phyloP scores from a whole-genome alignment of 37 sponge, comb jelly and placozoan genomes.

The Tethya wilhelma region DNA sequence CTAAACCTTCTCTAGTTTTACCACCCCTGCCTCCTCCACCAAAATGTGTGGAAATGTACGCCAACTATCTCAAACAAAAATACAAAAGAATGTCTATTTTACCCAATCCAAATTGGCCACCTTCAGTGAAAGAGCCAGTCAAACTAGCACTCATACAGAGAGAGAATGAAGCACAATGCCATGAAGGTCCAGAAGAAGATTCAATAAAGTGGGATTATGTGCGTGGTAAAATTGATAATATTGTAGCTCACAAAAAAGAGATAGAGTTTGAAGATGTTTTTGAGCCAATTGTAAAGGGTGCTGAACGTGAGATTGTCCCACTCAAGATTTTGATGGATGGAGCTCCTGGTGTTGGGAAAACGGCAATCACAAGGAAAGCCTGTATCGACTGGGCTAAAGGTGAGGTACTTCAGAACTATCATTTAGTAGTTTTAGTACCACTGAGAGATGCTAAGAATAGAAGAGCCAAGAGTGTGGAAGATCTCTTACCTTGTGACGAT shows the following conservation, averaged over 20 bases:
- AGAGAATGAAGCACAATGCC: not conserved
- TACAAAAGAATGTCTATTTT: not conserved
- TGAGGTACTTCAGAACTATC: not conserved
- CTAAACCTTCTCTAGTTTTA: too few relatives aligned
- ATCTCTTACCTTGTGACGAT: conserved; percentile 1
- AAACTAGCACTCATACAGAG: not conserved
- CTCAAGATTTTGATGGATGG: conserved; percentile 28
- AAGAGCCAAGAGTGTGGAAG: not conserved
- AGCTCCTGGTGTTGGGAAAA: conserved; percentile 29
- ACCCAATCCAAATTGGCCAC: not conserved
- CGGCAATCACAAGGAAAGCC: conserved; percentile 1
- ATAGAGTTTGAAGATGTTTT: not conserved
- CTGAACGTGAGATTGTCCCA: not conserved
- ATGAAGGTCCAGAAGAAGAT: not conserved
- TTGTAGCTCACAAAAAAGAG: not conserved
- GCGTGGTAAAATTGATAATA: conserved; percentile 5
- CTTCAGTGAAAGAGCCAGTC: not conserved
- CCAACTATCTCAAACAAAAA: not conserved
- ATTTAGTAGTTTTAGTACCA: conserved; percentile 3
- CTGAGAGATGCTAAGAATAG: not conserved
- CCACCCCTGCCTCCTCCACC: not conserved
- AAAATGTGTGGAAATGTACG: not conserved
- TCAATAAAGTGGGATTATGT: not conserved
- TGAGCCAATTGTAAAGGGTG: not conserved
- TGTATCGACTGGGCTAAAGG: conserved; percentile 12